Evolutionary conservation across 2,113 vertebrate genomes (phyloP), one percentile per base, ranked within the genome.

Genomic region (Cygnus atratus): DNA sequence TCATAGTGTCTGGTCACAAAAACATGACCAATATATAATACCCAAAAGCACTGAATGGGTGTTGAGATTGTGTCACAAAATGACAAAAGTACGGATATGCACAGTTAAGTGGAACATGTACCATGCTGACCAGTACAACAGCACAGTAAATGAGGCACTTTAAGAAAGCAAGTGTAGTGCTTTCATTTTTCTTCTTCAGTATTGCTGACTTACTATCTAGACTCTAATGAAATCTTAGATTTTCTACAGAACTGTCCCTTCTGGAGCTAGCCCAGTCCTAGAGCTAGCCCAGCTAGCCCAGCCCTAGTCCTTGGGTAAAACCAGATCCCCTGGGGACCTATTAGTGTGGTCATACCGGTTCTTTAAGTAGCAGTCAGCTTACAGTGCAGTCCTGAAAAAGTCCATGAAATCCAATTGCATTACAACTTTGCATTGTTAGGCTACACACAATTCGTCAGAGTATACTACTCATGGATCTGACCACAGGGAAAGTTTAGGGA

Each of bases 341-440:
- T 79, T 65, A 67, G 2, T 61, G 52, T 78, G 41, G 31, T 89
- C 35, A 66, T 41, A 48, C 50, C 72, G 25, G 43, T 73, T 72
- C 70, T 63, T 70, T 39, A 94, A 70, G 43, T 50, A 91, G 93
- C 90, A 67, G 78, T 82, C 48, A 94, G 84, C 86, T 85, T 80
- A 90, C 75, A 83, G 66, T 44, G 52, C 9, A 31, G 39, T 29
- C 68, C 81, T 26, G 1, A 76, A 85, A 76, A 95, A 71, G n/a
- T n/a, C 82, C 33, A 48, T 90, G 70, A 93, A 59, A 71, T 65
- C 11, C 31, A 87, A 41, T 5, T 87, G 28, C 1, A 0, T 71
- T 77, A 52, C 43, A 58, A 16, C 26, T 87, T 83, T 50, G 41
- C 43, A 29, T 71, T 65, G 50, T 87, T 52, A 77, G 12, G 33